phyloP scores from a whole-genome alignment of 2,888 invertebrate genomes.

The Tenthredo scrophulariae region DNA sequence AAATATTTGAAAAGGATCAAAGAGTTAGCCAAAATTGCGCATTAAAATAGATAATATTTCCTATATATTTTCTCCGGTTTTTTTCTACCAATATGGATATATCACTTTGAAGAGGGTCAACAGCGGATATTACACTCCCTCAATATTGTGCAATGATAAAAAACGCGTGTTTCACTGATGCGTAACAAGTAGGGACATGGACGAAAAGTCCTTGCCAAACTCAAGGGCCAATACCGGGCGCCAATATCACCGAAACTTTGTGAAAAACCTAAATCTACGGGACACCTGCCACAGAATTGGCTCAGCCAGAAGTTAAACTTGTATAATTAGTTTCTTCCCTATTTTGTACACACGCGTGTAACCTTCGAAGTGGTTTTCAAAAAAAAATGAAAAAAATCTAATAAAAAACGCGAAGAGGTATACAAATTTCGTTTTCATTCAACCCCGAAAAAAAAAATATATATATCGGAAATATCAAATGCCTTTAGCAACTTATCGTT shows the following conservation, averaged over 20 bases:
- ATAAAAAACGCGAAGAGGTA: neutral
- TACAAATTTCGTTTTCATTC: neutral
- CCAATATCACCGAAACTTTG: constrained; percentile 19
- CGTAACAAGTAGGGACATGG: constrained; percentile 6
- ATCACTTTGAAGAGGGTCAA: neutral
- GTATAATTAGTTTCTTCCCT: constrained; percentile 12
- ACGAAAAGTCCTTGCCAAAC: neutral
- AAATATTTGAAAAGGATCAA: neutral
- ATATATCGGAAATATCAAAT: neutral
- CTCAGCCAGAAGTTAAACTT: neutral
- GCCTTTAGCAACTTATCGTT: neutral
- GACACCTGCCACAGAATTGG: constrained; percentile 17
- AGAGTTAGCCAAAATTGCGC: neutral
- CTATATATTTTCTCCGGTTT: neutral
- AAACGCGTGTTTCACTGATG: constrained; percentile 7
- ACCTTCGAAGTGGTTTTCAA: neutral
- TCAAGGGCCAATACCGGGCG: neutral
- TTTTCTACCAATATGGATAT: neutral
- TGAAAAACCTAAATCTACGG: constrained; percentile 3
- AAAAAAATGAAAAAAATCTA: neutral
- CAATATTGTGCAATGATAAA: neutral
- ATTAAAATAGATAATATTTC: neutral
- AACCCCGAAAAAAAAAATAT: neutral
- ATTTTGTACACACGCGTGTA: neutral
- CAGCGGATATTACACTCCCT: neutral